These are phyloP conservation scores for Ardeotis arabs DNA, from an alignment of 2,113 vertebrate genomes.

Conservation along the genomic window DNA sequence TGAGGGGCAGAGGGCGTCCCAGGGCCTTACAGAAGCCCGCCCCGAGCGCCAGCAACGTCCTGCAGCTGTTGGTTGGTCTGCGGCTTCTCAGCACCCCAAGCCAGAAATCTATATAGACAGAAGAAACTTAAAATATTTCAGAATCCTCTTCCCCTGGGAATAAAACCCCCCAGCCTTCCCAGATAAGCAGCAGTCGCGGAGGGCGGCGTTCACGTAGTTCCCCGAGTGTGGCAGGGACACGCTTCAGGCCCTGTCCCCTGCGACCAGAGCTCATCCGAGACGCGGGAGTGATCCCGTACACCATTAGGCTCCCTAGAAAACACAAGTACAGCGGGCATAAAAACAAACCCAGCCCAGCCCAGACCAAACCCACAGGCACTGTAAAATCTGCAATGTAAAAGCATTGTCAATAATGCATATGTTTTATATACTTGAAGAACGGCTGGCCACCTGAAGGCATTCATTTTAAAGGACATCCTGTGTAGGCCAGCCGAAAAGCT, in stretches of 20 bases:
- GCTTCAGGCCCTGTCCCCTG: rapidly evolving
- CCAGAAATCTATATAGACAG: rapidly evolving
- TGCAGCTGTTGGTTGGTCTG: rapidly evolving
- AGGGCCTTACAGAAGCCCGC: rapidly evolving
- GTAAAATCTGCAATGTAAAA: background rate
- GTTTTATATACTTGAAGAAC: background rate
- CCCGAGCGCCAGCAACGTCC: rapidly evolving
- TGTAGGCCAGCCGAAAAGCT: background rate
- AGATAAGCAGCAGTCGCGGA: background rate
- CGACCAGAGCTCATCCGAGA: rapidly evolving
- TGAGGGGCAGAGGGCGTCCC: background rate
- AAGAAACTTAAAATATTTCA: background rate
- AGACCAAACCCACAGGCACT: background rate
- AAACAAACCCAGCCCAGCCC: background rate
- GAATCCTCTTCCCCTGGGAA: background rate
- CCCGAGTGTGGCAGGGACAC: rapidly evolving
- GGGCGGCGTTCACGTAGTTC: too few species aligned
- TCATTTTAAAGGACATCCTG: background rate
- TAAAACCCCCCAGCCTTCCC: background rate
- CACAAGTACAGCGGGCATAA: rapidly evolving
- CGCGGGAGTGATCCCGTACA: background rate
- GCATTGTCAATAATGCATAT: background rate
- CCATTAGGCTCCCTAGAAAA: background rate
- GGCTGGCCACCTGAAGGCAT: background rate
- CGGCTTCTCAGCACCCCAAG: background rate